These are phyloP conservation scores for Dryas iulia DNA, from an alignment of 1,140 invertebrate species.

Conservation along the genomic window DNA sequence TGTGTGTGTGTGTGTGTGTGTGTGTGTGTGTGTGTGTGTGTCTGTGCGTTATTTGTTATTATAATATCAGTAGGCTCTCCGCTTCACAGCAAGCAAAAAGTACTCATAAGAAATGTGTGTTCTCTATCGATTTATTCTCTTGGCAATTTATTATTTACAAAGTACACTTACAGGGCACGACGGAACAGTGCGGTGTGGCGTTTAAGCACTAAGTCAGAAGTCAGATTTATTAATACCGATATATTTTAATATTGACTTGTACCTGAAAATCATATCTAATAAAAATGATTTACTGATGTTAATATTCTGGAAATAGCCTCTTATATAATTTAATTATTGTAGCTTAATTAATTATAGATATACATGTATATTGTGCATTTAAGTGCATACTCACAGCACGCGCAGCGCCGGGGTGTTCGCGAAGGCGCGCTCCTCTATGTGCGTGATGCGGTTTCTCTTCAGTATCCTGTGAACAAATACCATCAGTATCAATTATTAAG, in stretches of 20 bases:
- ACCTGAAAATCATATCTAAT: not conserved
- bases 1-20: no score
- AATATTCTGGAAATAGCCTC: not conserved
- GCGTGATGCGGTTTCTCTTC: slow-evolving; percentile 83
- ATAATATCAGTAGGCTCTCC: slow-evolving; percentile 3
- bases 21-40: no score
- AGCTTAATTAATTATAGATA: no score
- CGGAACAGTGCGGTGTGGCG: not conserved
- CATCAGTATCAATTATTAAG: not conserved
- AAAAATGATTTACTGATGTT: not conserved
- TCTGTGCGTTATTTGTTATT: no score
- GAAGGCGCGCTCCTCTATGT: slow-evolving; percentile 83
- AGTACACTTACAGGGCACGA: not conserved
- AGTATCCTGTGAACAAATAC: slow-evolving; percentile 79
- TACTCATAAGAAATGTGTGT: not conserved
- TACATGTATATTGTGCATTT: not conserved
- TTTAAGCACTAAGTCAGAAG: no score
- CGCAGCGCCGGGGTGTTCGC: slow-evolving; percentile 59
- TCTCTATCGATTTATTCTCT: not conserved
- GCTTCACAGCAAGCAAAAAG: not conserved
- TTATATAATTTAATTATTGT: not conserved
- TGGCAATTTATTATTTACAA: not conserved
- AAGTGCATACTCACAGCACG: slow-evolving; percentile 82
- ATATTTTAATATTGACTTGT: no score
- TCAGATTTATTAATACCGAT: no score